Base-by-base conservation (phyloP, 2,888 invertebrate species). In the Silvanus unidentatus region DNA sequence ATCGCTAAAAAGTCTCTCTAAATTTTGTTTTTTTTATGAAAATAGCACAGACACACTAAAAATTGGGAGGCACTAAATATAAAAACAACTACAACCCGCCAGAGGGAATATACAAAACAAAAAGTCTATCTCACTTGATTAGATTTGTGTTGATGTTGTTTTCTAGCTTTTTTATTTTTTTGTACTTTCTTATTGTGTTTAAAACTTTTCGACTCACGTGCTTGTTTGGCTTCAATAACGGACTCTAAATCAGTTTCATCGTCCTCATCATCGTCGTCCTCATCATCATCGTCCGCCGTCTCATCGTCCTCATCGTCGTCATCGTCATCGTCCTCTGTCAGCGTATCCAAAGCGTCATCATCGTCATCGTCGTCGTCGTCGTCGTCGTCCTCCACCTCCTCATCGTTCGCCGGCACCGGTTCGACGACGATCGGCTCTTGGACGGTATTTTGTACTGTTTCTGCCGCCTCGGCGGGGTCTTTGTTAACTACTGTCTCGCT, bases 181-280 rank as follows among this genome's bases (percentile, higher is more conserved):
- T 22, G 22, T 43, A 57, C 50, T 64, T 65, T 69, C 64, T 64
- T 68, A 63, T 58, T 63, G 57, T 65, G 62, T 60, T 64, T 55
- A 49, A 56, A 56, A 59, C 65, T 66, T 82, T 85, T 87, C 66
- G 86, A 88, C 89, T 89, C 88, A 88, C 89, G 88, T 87, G 88
- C 79, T 76, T 77, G 75, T 72, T 81, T 80, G 62, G 82, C 81
- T 71, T 78, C 81, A 65, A 81, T 77, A 71, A 86, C 79, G 60
- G 83, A 77, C 64, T 82, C 82, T 58, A 83, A 79, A 49, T 81
- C 82, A 52, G 77, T 77, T 42, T 80, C 80, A 44, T 81, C 82
- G 47, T 82, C 82, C 34, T 81, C 80, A 15, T 80, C 82, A 2
- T 80, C 81, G 15, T 81, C 82, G 16, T 83, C 84, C 15, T 81